Conservation (phyloP, 2,113 vertebrate species). For the Daphoenositta chrysoptera region DNA sequence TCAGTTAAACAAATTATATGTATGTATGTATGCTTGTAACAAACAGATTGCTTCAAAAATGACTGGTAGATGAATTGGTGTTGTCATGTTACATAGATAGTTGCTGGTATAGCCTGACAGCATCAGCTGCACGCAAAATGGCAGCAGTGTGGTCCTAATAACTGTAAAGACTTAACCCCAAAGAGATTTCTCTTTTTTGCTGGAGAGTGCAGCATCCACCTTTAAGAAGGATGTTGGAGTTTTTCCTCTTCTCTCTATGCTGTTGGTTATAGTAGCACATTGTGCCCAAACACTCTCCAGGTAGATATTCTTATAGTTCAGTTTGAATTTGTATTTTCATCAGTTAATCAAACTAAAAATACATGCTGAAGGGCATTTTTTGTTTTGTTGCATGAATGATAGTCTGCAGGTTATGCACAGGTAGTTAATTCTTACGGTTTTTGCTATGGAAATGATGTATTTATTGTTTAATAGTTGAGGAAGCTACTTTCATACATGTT, state of each 20-base stretch:
- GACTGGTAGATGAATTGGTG: neutral
- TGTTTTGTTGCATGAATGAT: neutral
- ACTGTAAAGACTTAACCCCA: neutral
- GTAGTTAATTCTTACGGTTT: neutral
- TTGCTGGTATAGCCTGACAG: neutral
- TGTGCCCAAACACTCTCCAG: neutral
- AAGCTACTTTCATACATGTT: neutral
- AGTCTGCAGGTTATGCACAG: neutral
- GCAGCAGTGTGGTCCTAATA: neutral
- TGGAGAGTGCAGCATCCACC: neutral
- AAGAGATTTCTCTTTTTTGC: neutral
- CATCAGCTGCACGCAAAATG: neutral
- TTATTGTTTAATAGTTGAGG: neutral
- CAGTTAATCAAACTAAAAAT: neutral
- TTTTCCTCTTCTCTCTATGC: neutral
- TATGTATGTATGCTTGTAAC: neutral
- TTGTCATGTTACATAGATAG: rapidly evolving
- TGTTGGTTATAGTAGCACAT: neutral
- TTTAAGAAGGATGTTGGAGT: neutral
- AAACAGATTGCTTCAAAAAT: neutral
- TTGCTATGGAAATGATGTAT: neutral
- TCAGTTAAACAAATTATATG: neutral
- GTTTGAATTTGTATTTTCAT: neutral
- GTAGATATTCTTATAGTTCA: neutral
- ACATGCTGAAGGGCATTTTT: neutral